Percentiles rank a stretch among this genome's conserved stretches.
These are phyloP conservation scores for Phanerotoma sp. DNA, from an alignment of 2,888 invertebrate species.

Conservation along the genomic window DNA sequence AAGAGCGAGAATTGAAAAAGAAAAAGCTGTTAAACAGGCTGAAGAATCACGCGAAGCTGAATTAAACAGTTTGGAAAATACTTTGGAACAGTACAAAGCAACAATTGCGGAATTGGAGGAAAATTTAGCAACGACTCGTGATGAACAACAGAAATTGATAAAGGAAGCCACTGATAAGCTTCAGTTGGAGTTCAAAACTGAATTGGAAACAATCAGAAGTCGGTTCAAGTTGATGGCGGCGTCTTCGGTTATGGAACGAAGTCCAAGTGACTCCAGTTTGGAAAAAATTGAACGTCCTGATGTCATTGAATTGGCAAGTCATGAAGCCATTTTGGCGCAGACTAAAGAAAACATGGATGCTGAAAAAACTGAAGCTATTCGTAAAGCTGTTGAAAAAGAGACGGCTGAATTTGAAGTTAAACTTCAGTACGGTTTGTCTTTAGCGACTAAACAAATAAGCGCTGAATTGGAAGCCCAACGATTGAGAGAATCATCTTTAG, in stretches of 20 bases:
- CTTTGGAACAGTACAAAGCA: slow-evolving; percentile 42
- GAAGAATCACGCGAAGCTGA: slow-evolving; percentile 41
- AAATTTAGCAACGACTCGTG: slow-evolving; percentile 50
- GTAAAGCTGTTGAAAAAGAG: slow-evolving; percentile 62
- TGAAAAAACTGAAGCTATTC: slow-evolving; percentile 62
- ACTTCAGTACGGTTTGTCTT: slow-evolving; percentile 57
- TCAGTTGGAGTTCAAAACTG: slow-evolving; percentile 72
- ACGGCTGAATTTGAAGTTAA: slow-evolving; percentile 59
- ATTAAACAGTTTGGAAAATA: slow-evolving; percentile 36
- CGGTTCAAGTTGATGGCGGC: slow-evolving; percentile 67
- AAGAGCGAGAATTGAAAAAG: slow-evolving; percentile 42
- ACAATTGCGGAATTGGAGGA: slow-evolving; percentile 44
- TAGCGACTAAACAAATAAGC: slow-evolving; percentile 53
- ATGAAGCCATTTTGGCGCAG: slow-evolving; percentile 69
- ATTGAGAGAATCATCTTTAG: slow-evolving; percentile 64
- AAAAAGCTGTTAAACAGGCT: slow-evolving; percentile 41
- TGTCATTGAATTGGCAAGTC: slow-evolving; percentile 65
- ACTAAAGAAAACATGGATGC: slow-evolving; percentile 68
- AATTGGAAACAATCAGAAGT: slow-evolving; percentile 69
- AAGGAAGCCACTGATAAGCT: slow-evolving; percentile 72
- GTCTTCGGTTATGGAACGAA: slow-evolving; percentile 73
- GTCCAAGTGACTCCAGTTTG: slow-evolving; percentile 75
- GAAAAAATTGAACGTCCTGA: slow-evolving; percentile 74
- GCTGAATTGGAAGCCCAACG: slow-evolving; percentile 60
- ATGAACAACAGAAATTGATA: slow-evolving; percentile 62